phyloP scores from a whole-genome alignment of 1,140 invertebrate species.

The Ditylenchus dipsaci region DNA sequence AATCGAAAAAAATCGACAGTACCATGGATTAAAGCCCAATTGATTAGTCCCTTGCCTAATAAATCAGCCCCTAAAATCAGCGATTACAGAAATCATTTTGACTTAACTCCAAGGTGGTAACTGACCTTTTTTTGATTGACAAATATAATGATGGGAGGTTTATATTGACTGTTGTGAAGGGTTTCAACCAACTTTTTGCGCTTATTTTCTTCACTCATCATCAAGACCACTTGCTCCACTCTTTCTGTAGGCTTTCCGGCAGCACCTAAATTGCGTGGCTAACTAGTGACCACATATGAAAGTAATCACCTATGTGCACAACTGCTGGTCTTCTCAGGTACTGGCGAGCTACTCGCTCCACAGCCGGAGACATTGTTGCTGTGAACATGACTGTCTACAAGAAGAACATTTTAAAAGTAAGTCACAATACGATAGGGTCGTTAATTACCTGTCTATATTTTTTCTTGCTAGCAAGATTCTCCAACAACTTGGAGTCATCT shows the following conservation, averaged over 20 bases:
- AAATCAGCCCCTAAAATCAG: conserved; percentile 77
- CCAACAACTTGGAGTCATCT: conserved; percentile 81
- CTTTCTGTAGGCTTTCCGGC: conserved; percentile 94
- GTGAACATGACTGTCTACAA: conserved; percentile 97
- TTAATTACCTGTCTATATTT: conserved; percentile 95
- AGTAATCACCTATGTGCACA: conserved; percentile 71
- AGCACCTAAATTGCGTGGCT: conserved; percentile 64
- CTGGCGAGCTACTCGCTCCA: conserved; percentile 87
- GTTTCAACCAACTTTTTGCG: conserved; percentile 66
- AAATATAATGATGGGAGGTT: conserved; percentile 95
- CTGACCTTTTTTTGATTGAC: conserved; percentile 92
- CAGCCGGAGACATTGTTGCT: conserved; percentile 96
- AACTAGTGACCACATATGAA: conserved; percentile 58
- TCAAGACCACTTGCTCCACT: conserved; percentile 93
- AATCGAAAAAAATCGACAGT: no score
- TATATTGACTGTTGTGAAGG: conserved; percentile 67
- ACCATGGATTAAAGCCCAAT: conserved; percentile 80
- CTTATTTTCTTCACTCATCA: conserved; percentile 89
- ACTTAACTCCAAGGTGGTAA: conserved; percentile 17
- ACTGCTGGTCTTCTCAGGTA: conserved; percentile 91
- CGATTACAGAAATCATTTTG: no score
- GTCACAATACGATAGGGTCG: no score
- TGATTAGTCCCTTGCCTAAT: conserved; percentile 89
- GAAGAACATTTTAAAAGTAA: no score
- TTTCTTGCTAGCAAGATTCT: conserved; percentile 82